phyloP scores from a whole-genome alignment of 1,140 invertebrate genomes.

The Theocolax elegans region DNA sequence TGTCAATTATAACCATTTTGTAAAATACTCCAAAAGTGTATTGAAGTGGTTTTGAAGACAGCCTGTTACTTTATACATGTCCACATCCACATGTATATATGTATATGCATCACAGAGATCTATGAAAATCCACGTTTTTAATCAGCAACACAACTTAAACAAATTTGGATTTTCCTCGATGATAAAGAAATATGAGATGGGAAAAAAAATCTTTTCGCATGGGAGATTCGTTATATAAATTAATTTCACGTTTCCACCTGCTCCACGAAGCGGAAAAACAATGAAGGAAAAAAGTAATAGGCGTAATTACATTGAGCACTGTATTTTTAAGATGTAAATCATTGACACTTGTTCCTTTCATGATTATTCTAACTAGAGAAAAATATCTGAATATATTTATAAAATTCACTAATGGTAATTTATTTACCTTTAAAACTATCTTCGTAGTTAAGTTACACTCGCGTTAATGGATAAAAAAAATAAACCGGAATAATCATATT shows the following conservation, averaged over 20 bases:
- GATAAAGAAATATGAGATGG: no score
- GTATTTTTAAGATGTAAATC: neutral
- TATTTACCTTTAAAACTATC: neutral
- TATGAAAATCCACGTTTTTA: no score
- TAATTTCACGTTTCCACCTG: neutral
- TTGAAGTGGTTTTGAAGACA: neutral
- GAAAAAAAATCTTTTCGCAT: neutral
- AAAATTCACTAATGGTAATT: neutral
- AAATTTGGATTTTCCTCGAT: no score
- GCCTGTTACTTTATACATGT: neutral
- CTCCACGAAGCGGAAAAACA: neutral
- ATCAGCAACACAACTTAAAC: no score
- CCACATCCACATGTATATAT: no score
- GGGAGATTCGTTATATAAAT: neutral
- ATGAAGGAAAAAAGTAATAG: neutral
- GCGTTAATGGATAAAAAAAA: no score
- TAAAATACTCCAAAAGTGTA: neutral
- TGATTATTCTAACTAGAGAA: neutral
- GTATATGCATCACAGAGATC: no score
- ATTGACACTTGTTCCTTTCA: constrained; percentile 2
- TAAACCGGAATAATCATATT: no score
- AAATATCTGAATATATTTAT: neutral
- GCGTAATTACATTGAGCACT: neutral
- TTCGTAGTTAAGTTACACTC: no score
- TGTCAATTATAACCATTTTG: neutral